These are phyloP conservation scores for Isoperla grammatica DNA, from an alignment of 2,888 invertebrate species.

Conservation along the genomic window DNA sequence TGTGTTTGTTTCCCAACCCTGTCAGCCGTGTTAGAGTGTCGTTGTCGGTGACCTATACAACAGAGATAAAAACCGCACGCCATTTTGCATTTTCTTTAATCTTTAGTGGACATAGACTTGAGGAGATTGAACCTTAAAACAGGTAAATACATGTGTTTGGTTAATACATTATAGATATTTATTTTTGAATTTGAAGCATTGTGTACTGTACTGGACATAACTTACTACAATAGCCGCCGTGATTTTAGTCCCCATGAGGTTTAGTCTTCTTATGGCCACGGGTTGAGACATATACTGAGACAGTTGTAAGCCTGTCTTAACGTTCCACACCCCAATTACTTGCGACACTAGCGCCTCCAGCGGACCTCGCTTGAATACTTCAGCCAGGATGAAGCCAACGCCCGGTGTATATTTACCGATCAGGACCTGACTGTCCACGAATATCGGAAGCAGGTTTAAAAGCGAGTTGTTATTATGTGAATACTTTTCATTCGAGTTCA, in stretches of 20 bases:
- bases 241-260: slow-evolving; percentile 9
- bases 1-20: slow-evolving; percentile 42
- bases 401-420: not conserved
- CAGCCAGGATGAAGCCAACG: slow-evolving; percentile 10
- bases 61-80: too few species aligned
- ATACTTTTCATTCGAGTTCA: too few species aligned
- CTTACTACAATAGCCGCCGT: slow-evolving; percentile 21
- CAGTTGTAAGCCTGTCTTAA: not conserved
- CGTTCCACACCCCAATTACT: slow-evolving; percentile 15
- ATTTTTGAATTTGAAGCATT: too few species aligned
- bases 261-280: slow-evolving; percentile 16
- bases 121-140: too few species aligned
- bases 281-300: not conserved
- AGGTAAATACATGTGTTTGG: too few species aligned
- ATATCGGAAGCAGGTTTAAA: not conserved
- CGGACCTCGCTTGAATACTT: slow-evolving; percentile 12
- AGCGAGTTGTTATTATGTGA: too few species aligned
- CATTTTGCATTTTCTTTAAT: too few species aligned
- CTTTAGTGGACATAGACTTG: too few species aligned
- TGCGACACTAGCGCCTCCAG: not conserved
- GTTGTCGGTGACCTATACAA: slow-evolving; percentile 26
- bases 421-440: slow-evolving; percentile 21
- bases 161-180: too few species aligned
- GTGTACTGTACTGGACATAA: too few species aligned
- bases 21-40: slow-evolving; percentile 23